A percentile compares a stretch with the other conserved stretches of the same genome.
Conservation (phyloP, 2,113 vertebrate species). For the Carassius carassius region DNA sequence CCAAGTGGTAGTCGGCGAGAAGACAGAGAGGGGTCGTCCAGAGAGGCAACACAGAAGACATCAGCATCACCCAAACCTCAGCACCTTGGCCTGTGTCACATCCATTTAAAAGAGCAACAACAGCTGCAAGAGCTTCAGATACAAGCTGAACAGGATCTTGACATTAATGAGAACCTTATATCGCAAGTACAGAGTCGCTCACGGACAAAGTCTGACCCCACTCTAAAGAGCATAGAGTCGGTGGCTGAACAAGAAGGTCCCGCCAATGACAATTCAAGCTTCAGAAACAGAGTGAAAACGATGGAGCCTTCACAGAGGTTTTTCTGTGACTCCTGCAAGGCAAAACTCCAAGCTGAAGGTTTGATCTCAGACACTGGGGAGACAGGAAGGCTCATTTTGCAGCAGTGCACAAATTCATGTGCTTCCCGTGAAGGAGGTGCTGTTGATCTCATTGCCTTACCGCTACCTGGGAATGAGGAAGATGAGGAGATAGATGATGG, state of each 20-base stretch:
- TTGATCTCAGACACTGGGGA: conserved; percentile 63
- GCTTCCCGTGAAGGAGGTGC: conserved; percentile 83
- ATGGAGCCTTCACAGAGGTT: conserved; percentile 82
- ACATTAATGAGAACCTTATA: conserved; percentile 95
- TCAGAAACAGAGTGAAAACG: conserved; percentile 86
- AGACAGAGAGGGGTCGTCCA: conserved; percentile 82
- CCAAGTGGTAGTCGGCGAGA: conserved; percentile 85
- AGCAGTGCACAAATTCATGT: conserved; percentile 73
- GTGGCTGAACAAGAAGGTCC: conserved; percentile 72
- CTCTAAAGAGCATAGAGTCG: conserved; percentile 86
- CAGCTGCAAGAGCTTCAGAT: conserved; percentile 81
- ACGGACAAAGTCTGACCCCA: conserved; percentile 95
- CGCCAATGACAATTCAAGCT: conserved; percentile 71
- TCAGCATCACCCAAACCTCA: conserved; percentile 81
- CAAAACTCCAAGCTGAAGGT: conserved; percentile 80
- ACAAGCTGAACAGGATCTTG: conserved; percentile 75
- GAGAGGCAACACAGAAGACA: conserved; percentile 74
- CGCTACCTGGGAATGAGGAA: conserved; percentile 91
- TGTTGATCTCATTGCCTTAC: conserved; percentile 92
- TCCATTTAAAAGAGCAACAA: conserved; percentile 92
- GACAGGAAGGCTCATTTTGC: conserved; percentile 60
- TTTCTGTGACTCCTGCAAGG: conserved; percentile 95
- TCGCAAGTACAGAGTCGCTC: conserved; percentile 85
- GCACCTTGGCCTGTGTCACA: conserved; percentile 93
- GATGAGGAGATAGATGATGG: conserved; percentile 74